These are phyloP conservation scores for Ascaphus truei DNA, from an alignment of 2,113 vertebrate genomes.

Conservation along the genomic window DNA sequence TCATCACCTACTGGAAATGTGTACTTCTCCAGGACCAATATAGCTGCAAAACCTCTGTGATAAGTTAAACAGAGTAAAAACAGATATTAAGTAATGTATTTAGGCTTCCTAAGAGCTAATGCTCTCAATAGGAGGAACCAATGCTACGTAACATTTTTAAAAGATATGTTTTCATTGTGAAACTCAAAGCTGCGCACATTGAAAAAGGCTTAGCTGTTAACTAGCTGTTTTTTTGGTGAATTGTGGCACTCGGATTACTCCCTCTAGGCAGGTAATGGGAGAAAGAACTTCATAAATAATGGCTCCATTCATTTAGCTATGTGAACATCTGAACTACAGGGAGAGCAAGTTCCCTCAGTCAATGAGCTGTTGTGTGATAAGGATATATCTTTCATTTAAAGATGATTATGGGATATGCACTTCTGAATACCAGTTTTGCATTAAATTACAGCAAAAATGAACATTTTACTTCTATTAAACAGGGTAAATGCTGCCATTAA, in stretches of 20 bases:
- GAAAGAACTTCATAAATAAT: constrained; percentile 32
- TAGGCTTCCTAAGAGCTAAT: too few species aligned
- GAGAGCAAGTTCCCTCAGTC: constrained; percentile 21
- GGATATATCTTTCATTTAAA: constrained; percentile 33
- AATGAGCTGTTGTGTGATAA: constrained; percentile 37
- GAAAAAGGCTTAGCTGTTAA: constrained; percentile 17
- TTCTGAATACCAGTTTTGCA: constrained; percentile 5
- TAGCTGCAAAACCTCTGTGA: too few species aligned
- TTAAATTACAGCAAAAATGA: constrained; percentile 4
- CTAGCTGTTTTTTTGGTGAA: constrained; percentile 28
- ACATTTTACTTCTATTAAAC: background rate
- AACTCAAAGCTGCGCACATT: background rate
- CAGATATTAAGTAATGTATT: too few species aligned
- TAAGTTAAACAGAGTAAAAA: too few species aligned
- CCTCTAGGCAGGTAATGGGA: constrained; percentile 35
- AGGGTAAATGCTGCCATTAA: too few species aligned
- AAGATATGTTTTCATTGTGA: background rate
- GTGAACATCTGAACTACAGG: constrained; percentile 34
- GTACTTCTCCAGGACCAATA: too few species aligned
- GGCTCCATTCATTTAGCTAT: constrained; percentile 30
- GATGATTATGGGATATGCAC: constrained; percentile 26
- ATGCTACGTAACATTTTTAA: too few species aligned
- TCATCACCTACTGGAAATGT: too few species aligned
- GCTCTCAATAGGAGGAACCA: too few species aligned
- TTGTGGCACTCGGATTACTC: constrained; percentile 32